Evolutionary conservation across 2,113 vertebrate genomes (phyloP), one percentile per base, ranked within the genome.

Genomic region (Lepus timidus): DNA sequence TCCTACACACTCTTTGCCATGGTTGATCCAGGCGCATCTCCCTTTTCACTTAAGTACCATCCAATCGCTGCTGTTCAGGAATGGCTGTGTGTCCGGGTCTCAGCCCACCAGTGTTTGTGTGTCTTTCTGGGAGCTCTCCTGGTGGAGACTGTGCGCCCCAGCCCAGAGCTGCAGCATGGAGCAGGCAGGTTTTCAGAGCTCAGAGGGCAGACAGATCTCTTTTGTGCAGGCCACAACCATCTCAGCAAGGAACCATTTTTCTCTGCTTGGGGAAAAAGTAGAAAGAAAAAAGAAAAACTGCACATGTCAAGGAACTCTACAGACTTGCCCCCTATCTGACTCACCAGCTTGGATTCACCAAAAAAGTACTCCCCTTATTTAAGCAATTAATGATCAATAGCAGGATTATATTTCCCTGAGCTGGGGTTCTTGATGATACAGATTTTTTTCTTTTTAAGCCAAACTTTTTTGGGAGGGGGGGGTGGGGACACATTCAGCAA

Each of bases 401-500:
- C 23, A 75, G 7, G 8, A 84, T 92, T 96, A 3, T 49, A 0
- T 1, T 80, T 96, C 95, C 67, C 88, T 87, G 83, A 97, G 39
- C 65, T 71, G 85, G 90, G 85, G 52, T 94, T 98, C 89, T 84
- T 89, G 78, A 65, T 88, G 74, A 39, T 8, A 49, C 64, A 94
- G 44, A 27, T 88, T 58, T 95, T 27, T 95, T 94, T 90, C 94
- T 78, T 92, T 94, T 85, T 74, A 86, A 94, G 88, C 79, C 81
- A 97, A 68, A 44, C 91, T 25, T 92, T 31, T 94, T 91, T 73
- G 92, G 70, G 13, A 19, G 3, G 13, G 55, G 19, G 55, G 13
- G 6, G 44, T 78, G 68, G 76, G 33, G 76, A 91, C 88, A 95
- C 90, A 88, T 78, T 97, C 97, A 97, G 96, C 97, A 96, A n/a